Evolutionary conservation across 2,888 invertebrate genomes (phyloP).

Genomic region (Xanthostigma xanthostigma): DNA sequence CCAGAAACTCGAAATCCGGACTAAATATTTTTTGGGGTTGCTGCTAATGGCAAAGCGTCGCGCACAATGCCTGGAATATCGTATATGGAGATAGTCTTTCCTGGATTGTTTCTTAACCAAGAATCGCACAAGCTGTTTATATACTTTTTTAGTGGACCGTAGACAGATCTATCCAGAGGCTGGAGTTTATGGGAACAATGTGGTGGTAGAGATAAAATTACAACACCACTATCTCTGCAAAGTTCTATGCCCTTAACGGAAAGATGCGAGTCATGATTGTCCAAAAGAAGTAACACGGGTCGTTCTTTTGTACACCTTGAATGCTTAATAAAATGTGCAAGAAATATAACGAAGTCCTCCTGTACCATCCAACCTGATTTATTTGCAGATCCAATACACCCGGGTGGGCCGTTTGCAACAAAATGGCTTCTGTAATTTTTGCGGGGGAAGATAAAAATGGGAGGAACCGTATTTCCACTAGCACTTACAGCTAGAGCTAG

Average conservation of each 20-base stretch:
- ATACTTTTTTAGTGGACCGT: constrained; percentile 6
- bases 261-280: constrained; percentile 5
- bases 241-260: constrained; percentile 1
- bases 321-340: background rate
- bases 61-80: constrained; percentile 10
- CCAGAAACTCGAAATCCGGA: constrained; percentile 9
- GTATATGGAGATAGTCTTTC: constrained; percentile 9
- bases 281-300: constrained; percentile 2
- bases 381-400: constrained; percentile 3
- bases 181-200: constrained; percentile 10
- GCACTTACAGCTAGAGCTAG: constrained; percentile 16
- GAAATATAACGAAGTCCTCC: constrained; percentile 2
- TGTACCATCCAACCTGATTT: constrained; percentile 1
- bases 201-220: constrained; percentile 9
- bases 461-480: constrained; percentile 16
- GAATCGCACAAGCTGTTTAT: constrained; percentile 2
- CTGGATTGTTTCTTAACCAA: constrained; percentile 10
- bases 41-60: constrained; percentile 6
- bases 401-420: background rate
- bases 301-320: background rate
- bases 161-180: constrained; percentile 9
- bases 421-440: constrained; percentile 1
- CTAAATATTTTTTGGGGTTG: constrained; percentile 10
- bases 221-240: constrained; percentile 6
- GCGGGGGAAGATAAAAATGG: constrained; percentile 18